Base-by-base conservation (phyloP, 1,140 invertebrate species). In the Calosoma granatense region DNA sequence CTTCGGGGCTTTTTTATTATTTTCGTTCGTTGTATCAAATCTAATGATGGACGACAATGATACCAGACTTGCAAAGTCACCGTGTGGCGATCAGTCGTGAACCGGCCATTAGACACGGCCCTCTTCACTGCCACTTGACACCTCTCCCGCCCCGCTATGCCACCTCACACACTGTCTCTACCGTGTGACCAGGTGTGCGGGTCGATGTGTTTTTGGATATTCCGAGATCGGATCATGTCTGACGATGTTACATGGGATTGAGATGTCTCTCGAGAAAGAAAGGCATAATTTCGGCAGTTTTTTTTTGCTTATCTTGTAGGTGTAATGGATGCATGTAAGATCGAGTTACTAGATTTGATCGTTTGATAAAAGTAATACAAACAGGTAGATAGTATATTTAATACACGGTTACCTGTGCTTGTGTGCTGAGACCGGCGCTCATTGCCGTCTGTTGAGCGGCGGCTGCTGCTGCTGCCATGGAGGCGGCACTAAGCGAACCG, bases 391-490 rank as follows among this genome's bases (percentile, higher is more conserved):
- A 12, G 19, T 2, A 19, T 19, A 22, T 53, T 51, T 21, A n/a
- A 36, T n/a, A n/a, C n/a, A 36, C n/a, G 26, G 6, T n/a, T 69
- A 82, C 80, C 75, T 81, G 81, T 57, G 75, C 74, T 57, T 78
- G 76, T 63, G 76, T 72, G 19, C 70, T 75, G 19, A 82, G 71
- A 39, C 78, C 76, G 3, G 77, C 78, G 21, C 78, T 79, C 74
- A 82, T 82, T 19, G 76, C 77, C 22, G 72, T 73, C n/a, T 81
- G 80, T 58, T 80, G 79, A n/a, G 79, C 81, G 22, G 80, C 80
- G 3, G 78, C 79, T 11, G 80, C 80, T 2, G 81, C 80, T 11
- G 80, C 80, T 47, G 81, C 81, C 78, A 82, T 82, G 51, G 78
- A 81, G 1, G 80, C 79, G 15, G 81, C 78, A 39, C 77, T 81